Percentiles rank a stretch among this genome's conserved stretches.
These are phyloP conservation scores for Columba janthina DNA, from an alignment of 2,113 vertebrate genomes.

Conservation along the genomic window DNA sequence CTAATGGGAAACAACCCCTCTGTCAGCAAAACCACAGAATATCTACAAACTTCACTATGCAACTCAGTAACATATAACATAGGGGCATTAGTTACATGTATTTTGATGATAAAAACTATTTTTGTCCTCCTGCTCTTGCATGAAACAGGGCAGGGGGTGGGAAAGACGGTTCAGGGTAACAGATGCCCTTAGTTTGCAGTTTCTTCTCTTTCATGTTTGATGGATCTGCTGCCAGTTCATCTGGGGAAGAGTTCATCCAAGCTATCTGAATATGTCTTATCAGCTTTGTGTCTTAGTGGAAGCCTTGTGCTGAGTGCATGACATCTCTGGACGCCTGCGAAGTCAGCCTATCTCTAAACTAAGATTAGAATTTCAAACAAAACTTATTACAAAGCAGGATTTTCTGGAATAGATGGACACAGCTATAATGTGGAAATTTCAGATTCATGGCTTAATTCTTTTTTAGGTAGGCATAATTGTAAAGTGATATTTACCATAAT, in stretches of 20 bases:
- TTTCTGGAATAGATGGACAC: slow-evolving; percentile 9
- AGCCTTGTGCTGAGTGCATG: slow-evolving; percentile 4
- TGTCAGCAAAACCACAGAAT: background rate
- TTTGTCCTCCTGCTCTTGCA: slow-evolving; percentile 3
- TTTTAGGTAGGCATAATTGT: slow-evolving; percentile 4
- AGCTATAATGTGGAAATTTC: slow-evolving; percentile 30
- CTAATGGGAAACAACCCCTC: background rate
- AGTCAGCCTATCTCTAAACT: slow-evolving; percentile 43
- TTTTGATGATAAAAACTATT: slow-evolving; percentile 12
- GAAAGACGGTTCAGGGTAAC: background rate
- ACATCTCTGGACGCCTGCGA: slow-evolving; percentile 22
- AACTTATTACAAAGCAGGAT: slow-evolving; percentile 26
- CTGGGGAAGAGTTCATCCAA: slow-evolving; percentile 25
- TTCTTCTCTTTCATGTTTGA: slow-evolving; percentile 63
- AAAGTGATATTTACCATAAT: slow-evolving; percentile 10
- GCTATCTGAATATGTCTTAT: slow-evolving; percentile 29
- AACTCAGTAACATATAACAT: background rate
- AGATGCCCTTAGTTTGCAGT: slow-evolving; percentile 29
- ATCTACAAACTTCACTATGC: background rate
- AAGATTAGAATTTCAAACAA: slow-evolving; percentile 61
- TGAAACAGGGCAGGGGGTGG: background rate
- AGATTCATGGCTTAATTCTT: slow-evolving; percentile 15
- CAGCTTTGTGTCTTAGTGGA: slow-evolving; percentile 15
- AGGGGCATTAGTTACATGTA: background rate
- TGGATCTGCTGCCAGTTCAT: slow-evolving; percentile 35